A percentile compares a stretch with the other conserved stretches of the same genome.
Evolutionary conservation across 2,888 invertebrate species (phyloP).

Genomic region (Odontocolon sp.): DNA sequence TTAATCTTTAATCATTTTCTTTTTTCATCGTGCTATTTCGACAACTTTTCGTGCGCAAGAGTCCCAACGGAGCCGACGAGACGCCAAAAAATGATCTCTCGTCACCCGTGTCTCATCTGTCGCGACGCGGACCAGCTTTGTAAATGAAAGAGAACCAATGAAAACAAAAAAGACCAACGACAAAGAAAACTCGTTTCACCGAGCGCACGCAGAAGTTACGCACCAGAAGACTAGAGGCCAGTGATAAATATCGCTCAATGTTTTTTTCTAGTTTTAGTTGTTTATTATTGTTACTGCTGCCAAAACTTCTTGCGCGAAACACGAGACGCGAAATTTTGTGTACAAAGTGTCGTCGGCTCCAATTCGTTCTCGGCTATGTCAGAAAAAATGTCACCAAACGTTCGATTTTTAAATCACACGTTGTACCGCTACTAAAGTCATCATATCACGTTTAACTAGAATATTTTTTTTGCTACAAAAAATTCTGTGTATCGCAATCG

Average conservation of each 20-base stretch:
- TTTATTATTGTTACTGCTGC: no score
- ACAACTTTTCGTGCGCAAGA: not conserved
- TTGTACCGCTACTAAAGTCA: conserved; percentile 57
- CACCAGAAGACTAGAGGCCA: conserved; percentile 27
- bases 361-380: no score
- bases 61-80: not conserved
- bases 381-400: not conserved
- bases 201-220: conserved; percentile 16
- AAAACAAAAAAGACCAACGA: not conserved
- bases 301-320: no score
- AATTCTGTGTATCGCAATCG: conserved; percentile 62
- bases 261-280: not conserved
- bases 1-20: not conserved
- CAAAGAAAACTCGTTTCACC: conserved; percentile 18
- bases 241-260: conserved; percentile 21
- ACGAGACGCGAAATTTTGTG: no score
- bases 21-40: not conserved
- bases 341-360: no score
- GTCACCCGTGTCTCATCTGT: not conserved
- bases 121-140: not conserved
- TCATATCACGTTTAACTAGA: conserved; percentile 61
- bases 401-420: conserved; percentile 29
- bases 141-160: not conserved
- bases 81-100: conserved; percentile 1
- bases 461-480: conserved; percentile 63